A percentile compares a stretch with the other conserved stretches of the same genome.
These are phyloP conservation scores for Acanthochromis polyacanthus DNA, from an alignment of 2,113 vertebrate species.

Conservation along the genomic window DNA sequence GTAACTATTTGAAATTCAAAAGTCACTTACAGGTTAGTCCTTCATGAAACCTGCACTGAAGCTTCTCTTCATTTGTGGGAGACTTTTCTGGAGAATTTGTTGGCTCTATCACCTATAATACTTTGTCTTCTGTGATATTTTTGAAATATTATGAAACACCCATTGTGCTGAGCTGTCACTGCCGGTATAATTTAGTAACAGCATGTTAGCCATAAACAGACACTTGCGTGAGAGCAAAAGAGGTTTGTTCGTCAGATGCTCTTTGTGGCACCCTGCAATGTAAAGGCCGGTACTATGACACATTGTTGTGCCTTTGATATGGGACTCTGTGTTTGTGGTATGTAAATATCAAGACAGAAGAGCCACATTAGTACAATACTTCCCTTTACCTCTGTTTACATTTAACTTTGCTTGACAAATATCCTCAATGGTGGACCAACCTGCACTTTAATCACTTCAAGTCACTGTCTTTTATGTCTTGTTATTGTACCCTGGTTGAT, in stretches of 20 bases:
- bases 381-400: conserved; percentile 1
- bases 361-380: neutral
- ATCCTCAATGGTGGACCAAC: no score
- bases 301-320: no score
- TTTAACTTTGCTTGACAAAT: no score
- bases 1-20: conserved; percentile 87
- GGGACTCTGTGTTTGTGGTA: neutral
- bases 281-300: neutral
- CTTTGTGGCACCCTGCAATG: neutral
- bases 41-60: no score
- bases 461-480: no score
- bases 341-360: neutral
- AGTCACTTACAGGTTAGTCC: conserved; percentile 85
- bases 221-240: neutral
- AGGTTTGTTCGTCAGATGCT: no score
- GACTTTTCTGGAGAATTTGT: neutral
- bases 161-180: neutral
- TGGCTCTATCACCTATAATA: neutral
- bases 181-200: neutral
- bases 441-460: no score
- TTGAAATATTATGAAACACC: no score
- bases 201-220: neutral
- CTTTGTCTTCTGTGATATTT: no score
- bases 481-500: no score
- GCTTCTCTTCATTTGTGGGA: neutral